Conservation (phyloP, 2,113 vertebrate genomes). For the Parus major region DNA sequence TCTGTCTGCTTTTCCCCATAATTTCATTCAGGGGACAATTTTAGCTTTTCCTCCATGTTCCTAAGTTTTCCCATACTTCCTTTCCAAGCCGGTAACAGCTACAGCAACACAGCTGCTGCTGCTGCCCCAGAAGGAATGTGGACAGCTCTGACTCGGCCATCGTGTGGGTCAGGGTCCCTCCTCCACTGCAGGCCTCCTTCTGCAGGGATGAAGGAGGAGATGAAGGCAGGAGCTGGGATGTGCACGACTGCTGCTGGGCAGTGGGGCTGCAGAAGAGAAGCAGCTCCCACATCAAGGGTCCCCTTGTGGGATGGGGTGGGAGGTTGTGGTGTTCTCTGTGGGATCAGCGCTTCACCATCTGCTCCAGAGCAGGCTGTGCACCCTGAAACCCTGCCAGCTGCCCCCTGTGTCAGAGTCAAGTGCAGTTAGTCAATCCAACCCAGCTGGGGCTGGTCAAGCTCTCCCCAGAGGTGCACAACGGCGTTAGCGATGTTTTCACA, state of each 20-base stretch:
- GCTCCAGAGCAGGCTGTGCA: background rate
- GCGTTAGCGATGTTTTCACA: slow-evolving; percentile 59
- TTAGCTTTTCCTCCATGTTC: background rate
- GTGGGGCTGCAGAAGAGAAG: background rate
- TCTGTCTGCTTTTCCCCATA: background rate
- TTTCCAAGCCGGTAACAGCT: background rate
- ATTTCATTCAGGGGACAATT: background rate
- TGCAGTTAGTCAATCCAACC: slow-evolving; percentile 56
- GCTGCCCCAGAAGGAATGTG: background rate
- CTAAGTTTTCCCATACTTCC: background rate
- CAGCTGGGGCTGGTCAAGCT: slow-evolving; percentile 69
- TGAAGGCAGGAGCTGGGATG: fast-evolving
- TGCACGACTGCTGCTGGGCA: background rate
- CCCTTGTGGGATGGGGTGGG: background rate
- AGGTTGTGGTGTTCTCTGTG: background rate
- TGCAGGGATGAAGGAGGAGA: background rate
- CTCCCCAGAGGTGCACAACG: slow-evolving; percentile 52
- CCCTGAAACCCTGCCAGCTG: slow-evolving; percentile 42
- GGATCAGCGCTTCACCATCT: fast-evolving
- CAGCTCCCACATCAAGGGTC: background rate
- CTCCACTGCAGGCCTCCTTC: background rate
- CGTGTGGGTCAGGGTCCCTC: background rate
- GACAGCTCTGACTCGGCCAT: fast-evolving
- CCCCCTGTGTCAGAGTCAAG: slow-evolving; percentile 66
- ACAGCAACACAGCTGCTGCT: background rate